Base-by-base conservation (phyloP, 2,888 invertebrate genomes). In the Liodrosophila aerea region DNA sequence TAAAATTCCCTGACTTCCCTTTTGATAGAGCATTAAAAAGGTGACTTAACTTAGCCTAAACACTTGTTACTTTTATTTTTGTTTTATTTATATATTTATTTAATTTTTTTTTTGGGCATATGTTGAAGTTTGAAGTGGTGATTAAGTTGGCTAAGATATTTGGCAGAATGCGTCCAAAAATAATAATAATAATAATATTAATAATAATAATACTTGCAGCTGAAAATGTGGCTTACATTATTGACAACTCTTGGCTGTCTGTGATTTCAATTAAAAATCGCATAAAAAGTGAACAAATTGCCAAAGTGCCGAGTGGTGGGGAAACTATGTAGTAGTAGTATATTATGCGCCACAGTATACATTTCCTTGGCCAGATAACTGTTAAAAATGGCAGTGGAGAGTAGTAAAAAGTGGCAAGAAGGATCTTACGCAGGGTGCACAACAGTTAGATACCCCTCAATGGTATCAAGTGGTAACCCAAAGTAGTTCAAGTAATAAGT, bases 241-340 rank as follows among this genome's bases (percentile, higher is more conserved):
- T 70, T 70, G 69, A 65, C 54, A 61, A 45, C 65, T 61, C 64
- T 69, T 53, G 31, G 51, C 13, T 29, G 47, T 63, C 75, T 85
- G 78, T 78, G 78, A 85, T 80, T 80, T 85, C 78, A 80, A 85
- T 80, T 80, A 85, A 78, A 80, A 78, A 46, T 67, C 39, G 63
- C 82, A 67, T 62, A 61, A 65, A 69, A 69, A 60, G 37, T 29
- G 46, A 43, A 56, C 40, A 59, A 61, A 22, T 22, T 22, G 22
- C 22, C 22, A 22, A 22, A 22, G 22, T 22, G 22, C 22, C 5
- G 22, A 22, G 22, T 22, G 22, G 22, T 5, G 27, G n/a, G 9
- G 18, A 1, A 33, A 15, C 9, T 18, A 31, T 18, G 39, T 13
- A 30, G 18, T 45, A 33, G 39, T 22, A 40, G 41, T 18, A 43